phyloP scores from a whole-genome alignment of 2,888 invertebrate genomes.

The Caenorhabditis uteleia region DNA sequence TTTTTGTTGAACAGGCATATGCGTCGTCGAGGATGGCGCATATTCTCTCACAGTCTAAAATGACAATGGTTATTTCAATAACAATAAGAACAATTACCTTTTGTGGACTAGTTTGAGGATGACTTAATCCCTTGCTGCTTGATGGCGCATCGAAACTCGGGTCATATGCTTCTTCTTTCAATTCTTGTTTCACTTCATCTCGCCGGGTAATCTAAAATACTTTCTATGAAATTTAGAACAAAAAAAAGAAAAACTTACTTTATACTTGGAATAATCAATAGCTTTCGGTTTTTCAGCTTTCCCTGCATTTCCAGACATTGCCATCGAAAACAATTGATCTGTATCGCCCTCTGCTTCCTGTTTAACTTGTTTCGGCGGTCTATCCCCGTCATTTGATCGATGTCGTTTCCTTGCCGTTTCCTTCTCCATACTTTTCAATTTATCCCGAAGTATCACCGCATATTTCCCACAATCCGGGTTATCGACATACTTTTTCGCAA shows the following conservation, averaged over 20 bases:
- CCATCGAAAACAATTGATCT: conserved; percentile 20
- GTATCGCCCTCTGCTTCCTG: conserved; percentile 1
- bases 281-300: background rate
- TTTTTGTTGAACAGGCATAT: background rate
- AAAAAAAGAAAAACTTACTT: background rate
- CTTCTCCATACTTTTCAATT: conserved; percentile 2
- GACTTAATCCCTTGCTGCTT: no score
- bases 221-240: background rate
- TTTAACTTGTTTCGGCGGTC: conserved; percentile 5
- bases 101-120: no score
- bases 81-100: no score
- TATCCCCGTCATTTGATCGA: background rate
- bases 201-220: background rate
- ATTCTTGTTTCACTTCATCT: conserved; percentile 9
- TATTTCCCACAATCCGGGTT: conserved; percentile 16
- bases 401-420: conserved; percentile 8
- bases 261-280: conserved; percentile 2
- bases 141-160: no score
- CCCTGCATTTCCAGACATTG: conserved; percentile 7
- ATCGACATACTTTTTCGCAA: conserved; percentile 13
- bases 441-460: conserved; percentile 15
- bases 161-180: conserved; percentile 15
- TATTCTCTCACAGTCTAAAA: no score
- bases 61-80: no score
- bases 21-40: no score